These are phyloP conservation scores for Syritta pipiens DNA, from an alignment of 2,888 invertebrate genomes.

Conservation along the genomic window DNA sequence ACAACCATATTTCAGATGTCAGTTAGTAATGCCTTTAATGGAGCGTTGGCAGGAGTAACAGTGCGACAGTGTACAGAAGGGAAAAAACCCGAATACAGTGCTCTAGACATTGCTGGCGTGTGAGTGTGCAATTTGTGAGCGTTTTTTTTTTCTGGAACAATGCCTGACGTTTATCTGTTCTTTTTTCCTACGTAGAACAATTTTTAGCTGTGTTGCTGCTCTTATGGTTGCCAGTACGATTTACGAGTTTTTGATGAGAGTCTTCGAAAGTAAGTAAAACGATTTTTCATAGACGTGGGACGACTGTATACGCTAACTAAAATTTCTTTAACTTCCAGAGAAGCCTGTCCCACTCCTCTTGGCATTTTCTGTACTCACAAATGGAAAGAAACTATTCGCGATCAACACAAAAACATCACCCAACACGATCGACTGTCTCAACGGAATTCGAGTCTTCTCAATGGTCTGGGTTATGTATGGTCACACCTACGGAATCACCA, in stretches of 20 bases:
- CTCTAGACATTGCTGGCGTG: constrained; percentile 30
- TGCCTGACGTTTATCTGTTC: background rate
- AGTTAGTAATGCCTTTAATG: background rate
- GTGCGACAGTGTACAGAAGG: constrained; percentile 8
- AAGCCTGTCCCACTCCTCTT: constrained; percentile 8
- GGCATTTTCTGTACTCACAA: constrained; percentile 35
- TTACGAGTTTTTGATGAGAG: constrained; percentile 18
- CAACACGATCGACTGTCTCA: constrained; percentile 29
- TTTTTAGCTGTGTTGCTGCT: constrained; percentile 9
- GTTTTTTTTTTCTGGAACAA: background rate
- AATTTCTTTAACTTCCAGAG: background rate
- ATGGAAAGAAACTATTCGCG: constrained; percentile 31
- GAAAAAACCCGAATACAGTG: background rate
- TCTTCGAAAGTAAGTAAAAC: constrained; percentile 17
- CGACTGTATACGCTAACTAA: too few species aligned
- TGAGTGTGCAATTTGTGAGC: background rate
- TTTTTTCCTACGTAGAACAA: constrained; percentile 6
- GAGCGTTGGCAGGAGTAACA: constrained; percentile 2
- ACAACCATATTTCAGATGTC: background rate
- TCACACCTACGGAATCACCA: constrained; percentile 11
- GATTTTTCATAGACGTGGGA: background rate
- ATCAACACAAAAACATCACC: constrained; percentile 21
- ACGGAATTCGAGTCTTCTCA: constrained; percentile 37
- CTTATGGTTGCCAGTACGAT: constrained; percentile 25
- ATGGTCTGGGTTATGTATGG: constrained; percentile 41